These are phyloP conservation scores for Microvelia longipes DNA, from an alignment of 1,140 invertebrate species.

Conservation along the genomic window DNA sequence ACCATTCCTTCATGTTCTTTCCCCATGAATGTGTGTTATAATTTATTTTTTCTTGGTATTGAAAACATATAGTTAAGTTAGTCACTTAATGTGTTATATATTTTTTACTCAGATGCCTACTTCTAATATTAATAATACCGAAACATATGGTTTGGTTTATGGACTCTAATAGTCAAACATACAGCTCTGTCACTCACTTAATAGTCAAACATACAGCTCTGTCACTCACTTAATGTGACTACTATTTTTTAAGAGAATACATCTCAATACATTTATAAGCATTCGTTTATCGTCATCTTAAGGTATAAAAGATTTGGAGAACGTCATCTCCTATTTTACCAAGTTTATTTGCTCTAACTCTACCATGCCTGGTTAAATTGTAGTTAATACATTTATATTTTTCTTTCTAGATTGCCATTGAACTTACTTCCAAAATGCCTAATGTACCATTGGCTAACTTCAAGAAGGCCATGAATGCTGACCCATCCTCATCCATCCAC, in stretches of 20 bases:
- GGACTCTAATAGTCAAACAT: not conserved
- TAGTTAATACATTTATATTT: too few species aligned
- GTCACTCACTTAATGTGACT: too few species aligned
- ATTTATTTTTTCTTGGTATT: constrained; percentile 26
- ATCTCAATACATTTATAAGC: too few species aligned
- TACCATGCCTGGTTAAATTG: too few species aligned
- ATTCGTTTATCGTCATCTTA: too few species aligned
- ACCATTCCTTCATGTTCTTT: constrained; percentile 34
- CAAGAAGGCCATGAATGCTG: constrained; percentile 33
- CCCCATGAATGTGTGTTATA: constrained; percentile 35
- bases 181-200: not conserved
- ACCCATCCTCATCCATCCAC: constrained; percentile 32
- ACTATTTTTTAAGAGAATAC: too few species aligned
- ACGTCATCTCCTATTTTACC: too few species aligned
- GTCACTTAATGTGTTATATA: too few species aligned
- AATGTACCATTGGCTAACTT: constrained; percentile 34
- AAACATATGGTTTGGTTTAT: constrained; percentile 1
- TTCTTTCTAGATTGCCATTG: constrained; percentile 31
- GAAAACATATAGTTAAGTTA: too few species aligned
- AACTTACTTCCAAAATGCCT: constrained; percentile 29
- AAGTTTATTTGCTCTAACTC: too few species aligned
- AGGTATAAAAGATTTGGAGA: too few species aligned
- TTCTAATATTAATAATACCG: not conserved
- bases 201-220: not conserved
- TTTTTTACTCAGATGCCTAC: constrained; percentile 29